Evolutionary conservation across 2,797 vertebrate genomes (phyloP).

Genomic region (Pangasius krempfi): DNA sequence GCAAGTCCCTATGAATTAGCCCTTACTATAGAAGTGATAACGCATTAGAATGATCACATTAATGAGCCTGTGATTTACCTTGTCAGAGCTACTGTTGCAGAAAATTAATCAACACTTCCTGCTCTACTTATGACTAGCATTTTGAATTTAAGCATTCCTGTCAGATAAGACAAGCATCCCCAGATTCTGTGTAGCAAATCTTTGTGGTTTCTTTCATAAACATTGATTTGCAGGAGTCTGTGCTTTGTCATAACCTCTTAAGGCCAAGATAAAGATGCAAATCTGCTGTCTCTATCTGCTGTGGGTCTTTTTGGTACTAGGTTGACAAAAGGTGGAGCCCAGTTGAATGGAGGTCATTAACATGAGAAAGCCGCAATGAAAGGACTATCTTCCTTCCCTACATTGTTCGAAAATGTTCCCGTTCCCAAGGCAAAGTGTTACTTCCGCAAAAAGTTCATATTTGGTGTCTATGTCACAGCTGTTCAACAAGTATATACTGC

Average conservation of each 20-base stretch:
- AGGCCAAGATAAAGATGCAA: conserved; percentile 57
- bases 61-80: neutral
- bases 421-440: conserved; percentile 30
- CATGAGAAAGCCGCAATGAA: conserved; percentile 69
- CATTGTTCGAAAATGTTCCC: conserved; percentile 50
- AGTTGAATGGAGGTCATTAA: conserved; percentile 66
- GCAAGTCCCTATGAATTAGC: neutral
- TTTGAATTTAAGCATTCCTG: neutral
- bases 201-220: neutral
- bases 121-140: neutral
- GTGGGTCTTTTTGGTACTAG: conserved; percentile 52
- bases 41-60: neutral
- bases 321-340: conserved; percentile 57
- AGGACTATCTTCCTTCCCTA: conserved; percentile 57
- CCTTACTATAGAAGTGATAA: neutral
- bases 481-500: neutral
- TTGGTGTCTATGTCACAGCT: conserved; percentile 20
- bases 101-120: neutral
- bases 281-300: conserved; percentile 51
- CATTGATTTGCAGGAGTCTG: neutral
- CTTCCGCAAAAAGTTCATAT: conserved; percentile 21
- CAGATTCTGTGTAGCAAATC: neutral
- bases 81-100: neutral
- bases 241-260: conserved; percentile 28
- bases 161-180: neutral